Evolutionary conservation across 1,140 invertebrate species (phyloP).

Genomic region (Drosophila kepulauana): DNA sequence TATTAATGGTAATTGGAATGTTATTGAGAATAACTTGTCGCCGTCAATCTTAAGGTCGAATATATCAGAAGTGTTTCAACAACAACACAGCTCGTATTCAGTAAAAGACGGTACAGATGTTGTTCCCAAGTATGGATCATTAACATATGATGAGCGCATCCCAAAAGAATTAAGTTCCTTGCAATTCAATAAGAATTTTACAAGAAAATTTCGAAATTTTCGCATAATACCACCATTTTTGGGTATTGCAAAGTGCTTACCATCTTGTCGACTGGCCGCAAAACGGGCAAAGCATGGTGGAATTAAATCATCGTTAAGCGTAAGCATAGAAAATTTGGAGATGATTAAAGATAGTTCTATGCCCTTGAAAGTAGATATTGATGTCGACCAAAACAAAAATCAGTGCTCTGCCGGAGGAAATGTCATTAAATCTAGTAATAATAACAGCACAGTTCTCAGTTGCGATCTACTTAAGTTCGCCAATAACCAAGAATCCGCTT

Average conservation of each 20-base stretch:
- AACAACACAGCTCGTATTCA: conserved; percentile 42
- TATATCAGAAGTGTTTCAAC: conserved; percentile 14
- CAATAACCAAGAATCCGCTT: conserved; percentile 1
- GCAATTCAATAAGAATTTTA: conserved; percentile 36
- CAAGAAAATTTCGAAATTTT: conserved; percentile 39
- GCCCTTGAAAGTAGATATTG: conserved; percentile 56
- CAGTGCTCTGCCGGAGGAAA: neutral
- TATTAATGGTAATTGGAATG: conserved; percentile 88
- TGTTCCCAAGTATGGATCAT: conserved; percentile 75
- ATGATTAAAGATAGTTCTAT: conserved; percentile 3
- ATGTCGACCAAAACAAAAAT: conserved; percentile 4
- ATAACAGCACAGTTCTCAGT: neutral
- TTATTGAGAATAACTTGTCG: conserved; percentile 17
- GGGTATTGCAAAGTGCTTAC: conserved; percentile 69
- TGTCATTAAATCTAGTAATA: neutral
- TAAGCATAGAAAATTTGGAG: neutral
- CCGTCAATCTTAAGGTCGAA: conserved; percentile 14
- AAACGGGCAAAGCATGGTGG: conserved; percentile 14
- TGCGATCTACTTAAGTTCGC: conserved; percentile 57
- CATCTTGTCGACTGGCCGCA: conserved; percentile 54
- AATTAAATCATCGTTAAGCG: neutral
- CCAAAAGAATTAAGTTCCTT: conserved; percentile 72
- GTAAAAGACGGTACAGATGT: conserved; percentile 72
- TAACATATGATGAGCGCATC: conserved; percentile 69
- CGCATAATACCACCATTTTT: conserved; percentile 52